Conservation (phyloP, 2,888 invertebrate species). For the Acleris cristana region DNA sequence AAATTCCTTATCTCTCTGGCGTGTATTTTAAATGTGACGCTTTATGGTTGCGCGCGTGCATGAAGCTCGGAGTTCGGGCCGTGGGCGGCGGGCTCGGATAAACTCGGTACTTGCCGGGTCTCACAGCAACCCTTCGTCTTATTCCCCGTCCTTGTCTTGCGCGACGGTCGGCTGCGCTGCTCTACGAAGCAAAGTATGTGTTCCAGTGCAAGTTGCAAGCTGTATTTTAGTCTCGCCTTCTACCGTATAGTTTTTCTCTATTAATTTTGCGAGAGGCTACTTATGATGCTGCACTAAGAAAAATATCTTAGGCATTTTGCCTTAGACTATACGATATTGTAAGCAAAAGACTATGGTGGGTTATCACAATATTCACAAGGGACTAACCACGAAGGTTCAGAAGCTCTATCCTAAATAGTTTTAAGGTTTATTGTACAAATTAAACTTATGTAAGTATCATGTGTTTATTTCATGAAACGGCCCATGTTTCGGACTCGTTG, state of each 20-base stretch:
- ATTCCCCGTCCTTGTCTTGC: slow-evolving; percentile 83
- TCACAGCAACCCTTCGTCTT: slow-evolving; percentile 85
- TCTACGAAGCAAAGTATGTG: slow-evolving; percentile 59
- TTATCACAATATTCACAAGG: no score
- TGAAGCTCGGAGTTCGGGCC: slow-evolving; percentile 66
- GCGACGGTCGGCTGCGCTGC: slow-evolving; percentile 79
- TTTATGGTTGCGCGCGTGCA: slow-evolving; percentile 77
- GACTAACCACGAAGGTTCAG: no score
- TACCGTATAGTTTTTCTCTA: background rate
- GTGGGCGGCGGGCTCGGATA: slow-evolving; percentile 51
- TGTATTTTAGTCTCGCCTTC: slow-evolving; percentile 38
- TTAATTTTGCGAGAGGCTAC: no score
- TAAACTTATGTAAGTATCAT: no score
- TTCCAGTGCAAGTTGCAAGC: slow-evolving; percentile 45
- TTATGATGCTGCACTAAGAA: no score
- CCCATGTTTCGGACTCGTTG: no score
- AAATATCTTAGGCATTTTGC: no score
- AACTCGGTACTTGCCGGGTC: slow-evolving; percentile 76
- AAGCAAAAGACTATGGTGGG: no score
- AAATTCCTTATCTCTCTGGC: slow-evolving; percentile 83
- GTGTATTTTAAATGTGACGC: slow-evolving; percentile 79
- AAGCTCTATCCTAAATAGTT: no score
- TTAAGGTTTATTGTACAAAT: no score
- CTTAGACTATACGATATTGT: no score
- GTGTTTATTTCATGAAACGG: no score